Conservation (phyloP, 1,140 invertebrate species). For the Delia radicum region DNA sequence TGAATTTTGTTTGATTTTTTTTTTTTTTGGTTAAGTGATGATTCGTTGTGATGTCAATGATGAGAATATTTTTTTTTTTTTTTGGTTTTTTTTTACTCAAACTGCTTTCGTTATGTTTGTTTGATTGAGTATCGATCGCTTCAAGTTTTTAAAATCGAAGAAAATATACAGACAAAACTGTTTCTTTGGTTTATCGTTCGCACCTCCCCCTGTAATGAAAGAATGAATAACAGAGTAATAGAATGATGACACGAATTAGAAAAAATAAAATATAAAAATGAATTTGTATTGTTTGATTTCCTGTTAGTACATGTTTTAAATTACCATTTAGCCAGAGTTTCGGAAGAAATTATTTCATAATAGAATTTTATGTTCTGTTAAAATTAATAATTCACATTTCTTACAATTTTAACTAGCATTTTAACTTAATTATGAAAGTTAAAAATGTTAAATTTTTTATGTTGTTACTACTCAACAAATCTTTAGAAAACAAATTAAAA, state of each 20-base stretch:
- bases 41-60: neutral
- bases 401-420: too few species aligned
- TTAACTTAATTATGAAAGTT: too few species aligned
- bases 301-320: neutral
- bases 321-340: too few species aligned
- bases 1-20: too few species aligned
- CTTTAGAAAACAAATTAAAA: too few species aligned
- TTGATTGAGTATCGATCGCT: constrained; percentile 26
- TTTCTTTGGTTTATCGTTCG: constrained; percentile 32
- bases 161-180: constrained; percentile 26
- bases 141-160: constrained; percentile 28
- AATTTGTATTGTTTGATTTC: neutral
- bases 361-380: too few species aligned
- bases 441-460: too few species aligned
- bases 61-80: constrained; percentile 36
- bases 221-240: constrained; percentile 1
- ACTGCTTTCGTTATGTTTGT: neutral
- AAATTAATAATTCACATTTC: too few species aligned
- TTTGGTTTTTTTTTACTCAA: constrained; percentile 12
- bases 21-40: neutral
- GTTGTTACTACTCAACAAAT: too few species aligned
- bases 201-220: constrained; percentile 50
- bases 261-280: too few species aligned
- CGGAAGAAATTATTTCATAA: too few species aligned
- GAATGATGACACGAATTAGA: neutral